These are phyloP conservation scores for Drosophila anomalata DNA, from an alignment of 2,888 invertebrate genomes.

Conservation along the genomic window DNA sequence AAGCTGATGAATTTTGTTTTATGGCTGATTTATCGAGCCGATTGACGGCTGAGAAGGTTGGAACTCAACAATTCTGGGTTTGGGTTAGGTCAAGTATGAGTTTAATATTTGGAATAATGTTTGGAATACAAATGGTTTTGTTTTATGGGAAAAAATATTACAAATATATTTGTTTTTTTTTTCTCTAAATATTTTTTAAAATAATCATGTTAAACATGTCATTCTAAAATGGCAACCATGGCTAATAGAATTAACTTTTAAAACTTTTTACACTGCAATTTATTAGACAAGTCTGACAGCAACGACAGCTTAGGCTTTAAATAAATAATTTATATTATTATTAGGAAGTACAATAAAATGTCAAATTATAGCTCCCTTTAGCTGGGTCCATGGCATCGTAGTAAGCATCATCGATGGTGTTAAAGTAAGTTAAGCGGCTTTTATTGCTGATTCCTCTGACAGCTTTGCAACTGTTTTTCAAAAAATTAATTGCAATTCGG, in stretches of 20 bases:
- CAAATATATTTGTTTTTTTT: neutral
- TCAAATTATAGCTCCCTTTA: constrained; percentile 74
- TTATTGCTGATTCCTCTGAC: constrained; percentile 14
- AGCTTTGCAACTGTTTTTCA: constrained; percentile 25
- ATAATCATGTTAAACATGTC: neutral
- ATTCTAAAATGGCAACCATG: neutral
- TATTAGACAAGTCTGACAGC: neutral
- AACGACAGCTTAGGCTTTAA: constrained; percentile 9
- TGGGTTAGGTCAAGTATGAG: constrained; percentile 41
- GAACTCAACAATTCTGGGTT: constrained; percentile 5
- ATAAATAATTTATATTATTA: constrained; percentile 4
- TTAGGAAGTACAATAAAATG: neutral
- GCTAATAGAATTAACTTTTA: neutral
- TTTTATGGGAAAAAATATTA: too few relatives aligned
- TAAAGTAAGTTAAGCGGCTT: constrained; percentile 74
- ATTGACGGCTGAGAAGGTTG: constrained; percentile 9
- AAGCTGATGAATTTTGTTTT: constrained; percentile 33
- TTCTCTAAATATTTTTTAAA: neutral
- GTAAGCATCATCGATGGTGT: constrained; percentile 60
- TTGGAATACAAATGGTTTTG: too few relatives aligned
- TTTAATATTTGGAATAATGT: too few relatives aligned
- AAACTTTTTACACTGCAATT: neutral
- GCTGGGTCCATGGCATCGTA: constrained; percentile 73
- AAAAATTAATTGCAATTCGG: constrained; percentile 44
- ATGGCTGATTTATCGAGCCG: constrained; percentile 21